Percentiles rank a stretch among this genome's conserved stretches.
These are phyloP conservation scores for Pandion haliaetus DNA, from an alignment of 2,113 vertebrate species.

Conservation along the genomic window DNA sequence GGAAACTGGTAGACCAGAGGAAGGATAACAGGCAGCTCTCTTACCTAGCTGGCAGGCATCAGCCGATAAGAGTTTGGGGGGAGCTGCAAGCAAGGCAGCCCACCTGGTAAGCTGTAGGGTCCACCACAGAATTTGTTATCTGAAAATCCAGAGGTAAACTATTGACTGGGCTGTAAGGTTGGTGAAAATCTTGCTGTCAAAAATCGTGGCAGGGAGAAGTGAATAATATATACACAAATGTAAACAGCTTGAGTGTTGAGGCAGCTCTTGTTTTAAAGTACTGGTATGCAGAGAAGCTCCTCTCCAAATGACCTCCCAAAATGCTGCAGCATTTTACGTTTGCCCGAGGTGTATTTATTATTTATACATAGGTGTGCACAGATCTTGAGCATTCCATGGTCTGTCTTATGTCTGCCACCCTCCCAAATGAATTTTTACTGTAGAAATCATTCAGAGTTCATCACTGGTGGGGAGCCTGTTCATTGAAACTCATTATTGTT, in stretches of 20 bases:
- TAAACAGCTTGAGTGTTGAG: not conserved
- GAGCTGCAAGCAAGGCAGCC: not conserved
- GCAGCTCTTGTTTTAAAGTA: not conserved
- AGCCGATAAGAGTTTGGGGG: not conserved
- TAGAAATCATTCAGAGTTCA: conserved; percentile 45
- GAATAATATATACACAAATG: not conserved
- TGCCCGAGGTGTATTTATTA: not conserved
- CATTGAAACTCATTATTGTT: conserved; percentile 61
- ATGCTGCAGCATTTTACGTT: not conserved
- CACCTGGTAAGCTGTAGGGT: not conserved
- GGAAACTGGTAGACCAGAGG: not conserved
- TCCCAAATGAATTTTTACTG: conserved; percentile 19
- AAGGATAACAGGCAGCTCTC: not conserved
- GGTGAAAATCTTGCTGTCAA: not conserved
- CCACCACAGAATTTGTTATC: not conserved
- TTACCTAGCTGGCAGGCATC: not conserved
- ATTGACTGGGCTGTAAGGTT: not conserved
- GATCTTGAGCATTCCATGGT: not conserved
- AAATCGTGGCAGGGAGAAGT: not conserved
- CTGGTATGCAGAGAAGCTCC: not conserved
- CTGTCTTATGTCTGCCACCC: not conserved
- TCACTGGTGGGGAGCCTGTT: conserved; percentile 25
- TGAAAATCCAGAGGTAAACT: not conserved
- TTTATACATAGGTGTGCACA: not conserved
- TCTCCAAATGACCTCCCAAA: not conserved